phyloP scores from a whole-genome alignment of 2,797 vertebrate genomes.

The Gorsachius magnificus region DNA sequence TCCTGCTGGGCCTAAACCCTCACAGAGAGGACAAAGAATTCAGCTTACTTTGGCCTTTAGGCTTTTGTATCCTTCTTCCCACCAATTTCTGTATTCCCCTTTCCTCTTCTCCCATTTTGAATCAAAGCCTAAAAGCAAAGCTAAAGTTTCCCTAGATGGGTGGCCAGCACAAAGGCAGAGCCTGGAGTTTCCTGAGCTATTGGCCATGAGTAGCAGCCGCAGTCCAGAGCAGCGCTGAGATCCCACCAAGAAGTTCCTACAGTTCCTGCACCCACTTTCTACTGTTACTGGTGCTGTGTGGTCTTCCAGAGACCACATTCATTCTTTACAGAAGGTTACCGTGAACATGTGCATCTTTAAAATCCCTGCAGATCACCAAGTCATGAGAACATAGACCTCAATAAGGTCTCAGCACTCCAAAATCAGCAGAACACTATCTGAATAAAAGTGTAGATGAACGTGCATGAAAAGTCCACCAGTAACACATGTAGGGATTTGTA shows the following conservation, averaged over 20 bases:
- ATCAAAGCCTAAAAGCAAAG: neutral
- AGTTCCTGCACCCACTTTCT: neutral
- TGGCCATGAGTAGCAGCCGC: neutral
- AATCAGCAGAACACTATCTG: neutral
- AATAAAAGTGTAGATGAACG: neutral
- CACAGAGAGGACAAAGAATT: neutral
- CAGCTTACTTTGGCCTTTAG: neutral
- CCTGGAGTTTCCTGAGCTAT: neutral
- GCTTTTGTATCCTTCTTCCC: neutral
- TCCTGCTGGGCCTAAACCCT: neutral
- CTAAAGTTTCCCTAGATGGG: neutral
- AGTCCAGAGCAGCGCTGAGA: neutral
- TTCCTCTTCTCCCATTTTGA: neutral
- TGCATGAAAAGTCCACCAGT: neutral
- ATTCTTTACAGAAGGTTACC: neutral
- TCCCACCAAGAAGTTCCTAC: neutral
- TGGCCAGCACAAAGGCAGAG: neutral
- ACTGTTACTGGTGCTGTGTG: neutral
- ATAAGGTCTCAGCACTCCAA: neutral
- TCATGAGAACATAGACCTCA: neutral
- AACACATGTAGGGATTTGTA: neutral
- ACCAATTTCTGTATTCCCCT: neutral
- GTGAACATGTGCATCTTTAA: neutral
- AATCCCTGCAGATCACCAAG: neutral
- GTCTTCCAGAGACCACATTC: neutral